A percentile compares a stretch with the other conserved stretches of the same genome.
These are phyloP conservation scores for Argyresthia goedartella DNA, from an alignment of 2,888 invertebrate genomes.

Conservation along the genomic window DNA sequence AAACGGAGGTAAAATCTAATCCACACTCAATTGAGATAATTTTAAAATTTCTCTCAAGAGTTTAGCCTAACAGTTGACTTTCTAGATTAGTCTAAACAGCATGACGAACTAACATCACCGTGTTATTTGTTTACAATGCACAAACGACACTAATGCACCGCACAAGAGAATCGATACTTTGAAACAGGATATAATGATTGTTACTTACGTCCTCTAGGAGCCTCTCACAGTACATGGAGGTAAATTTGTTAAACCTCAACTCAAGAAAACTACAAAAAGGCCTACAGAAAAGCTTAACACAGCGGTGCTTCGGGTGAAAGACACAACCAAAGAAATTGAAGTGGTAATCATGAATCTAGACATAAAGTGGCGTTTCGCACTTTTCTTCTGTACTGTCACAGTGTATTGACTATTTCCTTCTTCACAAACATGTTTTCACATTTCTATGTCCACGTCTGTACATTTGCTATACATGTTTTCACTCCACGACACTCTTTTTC, in stretches of 20 bases:
- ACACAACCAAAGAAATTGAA: constrained; percentile 18
- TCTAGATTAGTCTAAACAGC: constrained; percentile 1
- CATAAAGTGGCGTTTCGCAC: too few species aligned
- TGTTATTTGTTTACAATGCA: constrained; percentile 23
- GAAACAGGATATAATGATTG: constrained; percentile 12
- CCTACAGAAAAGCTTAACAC: constrained; percentile 47
- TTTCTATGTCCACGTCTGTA: too few species aligned
- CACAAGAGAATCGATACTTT: neutral
- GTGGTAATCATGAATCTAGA: constrained; percentile 38
- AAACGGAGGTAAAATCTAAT: constrained; percentile 36
- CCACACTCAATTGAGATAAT: constrained; percentile 38
- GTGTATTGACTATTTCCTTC: neutral
- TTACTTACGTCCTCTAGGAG: constrained; percentile 49
- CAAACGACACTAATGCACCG: constrained; percentile 32
- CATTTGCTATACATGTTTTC: too few species aligned
- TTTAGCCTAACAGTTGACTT: constrained; percentile 23
- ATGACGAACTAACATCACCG: constrained; percentile 16
- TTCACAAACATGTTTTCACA: neutral
- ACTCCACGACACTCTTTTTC: too few species aligned
- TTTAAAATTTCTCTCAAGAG: constrained; percentile 22
- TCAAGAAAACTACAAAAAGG: constrained; percentile 60
- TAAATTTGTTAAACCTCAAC: constrained; percentile 60
- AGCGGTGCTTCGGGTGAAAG: constrained; percentile 30
- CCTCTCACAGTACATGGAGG: constrained; percentile 56
- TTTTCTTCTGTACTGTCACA: too few species aligned